A percentile compares a stretch with the other conserved stretches of the same genome.
These are phyloP conservation scores for Brachirus orientalis DNA, from an alignment of 2,113 vertebrate species.

Conservation along the genomic window DNA sequence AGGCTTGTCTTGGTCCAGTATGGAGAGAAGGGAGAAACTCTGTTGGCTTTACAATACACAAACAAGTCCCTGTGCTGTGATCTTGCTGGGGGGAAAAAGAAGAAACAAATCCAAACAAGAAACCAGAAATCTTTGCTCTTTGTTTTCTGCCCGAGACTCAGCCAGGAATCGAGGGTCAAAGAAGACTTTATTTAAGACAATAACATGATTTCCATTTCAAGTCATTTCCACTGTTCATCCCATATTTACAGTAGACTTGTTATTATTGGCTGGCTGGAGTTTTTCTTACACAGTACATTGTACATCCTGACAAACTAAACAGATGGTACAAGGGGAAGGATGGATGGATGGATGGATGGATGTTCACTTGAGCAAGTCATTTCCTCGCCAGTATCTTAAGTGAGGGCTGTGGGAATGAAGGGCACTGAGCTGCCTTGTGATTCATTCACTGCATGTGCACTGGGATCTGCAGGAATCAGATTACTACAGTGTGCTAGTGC, in stretches of 20 bases:
- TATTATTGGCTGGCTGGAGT: conserved; percentile 9
- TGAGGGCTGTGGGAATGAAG: too few species aligned
- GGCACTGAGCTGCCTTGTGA: too few species aligned
- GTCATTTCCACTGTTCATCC: conserved; percentile 16
- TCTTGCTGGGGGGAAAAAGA: conserved; percentile 6
- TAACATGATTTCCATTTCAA: conserved; percentile 12
- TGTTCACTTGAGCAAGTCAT: too few species aligned
- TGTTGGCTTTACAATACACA: conserved; percentile 53
- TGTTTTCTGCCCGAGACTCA: conserved; percentile 12
- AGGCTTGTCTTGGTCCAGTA: conserved; percentile 55
- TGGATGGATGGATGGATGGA: background rate
- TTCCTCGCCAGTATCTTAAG: too few species aligned
- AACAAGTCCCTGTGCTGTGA: conserved; percentile 42
- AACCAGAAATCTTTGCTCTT: conserved; percentile 1
- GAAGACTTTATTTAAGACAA: background rate
- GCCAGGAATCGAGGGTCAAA: conserved; percentile 35
- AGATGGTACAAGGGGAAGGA: background rate
- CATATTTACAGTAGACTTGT: conserved; percentile 5
- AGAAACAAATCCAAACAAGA: conserved; percentile 15
- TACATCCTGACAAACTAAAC: background rate
- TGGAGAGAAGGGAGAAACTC: conserved; percentile 40
- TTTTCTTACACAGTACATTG: background rate
- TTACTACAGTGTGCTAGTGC: too few species aligned
- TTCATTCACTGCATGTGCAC: too few species aligned
- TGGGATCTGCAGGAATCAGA: too few species aligned